Percentiles rank a stretch among this genome's conserved stretches.
Conservation (phyloP, 2,888 invertebrate species). For the Chrysolina haemoptera region DNA sequence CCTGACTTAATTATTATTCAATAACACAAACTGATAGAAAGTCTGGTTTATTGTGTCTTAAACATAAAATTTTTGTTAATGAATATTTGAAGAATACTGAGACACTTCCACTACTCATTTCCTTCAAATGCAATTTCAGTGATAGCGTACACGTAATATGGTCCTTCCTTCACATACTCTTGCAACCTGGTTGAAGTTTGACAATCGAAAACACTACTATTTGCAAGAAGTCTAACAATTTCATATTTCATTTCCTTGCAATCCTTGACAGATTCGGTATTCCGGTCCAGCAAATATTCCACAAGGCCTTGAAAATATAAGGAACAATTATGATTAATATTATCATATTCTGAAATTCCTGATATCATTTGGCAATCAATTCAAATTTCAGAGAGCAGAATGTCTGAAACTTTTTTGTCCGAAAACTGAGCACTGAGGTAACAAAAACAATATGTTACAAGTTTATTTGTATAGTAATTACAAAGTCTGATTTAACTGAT, state of each 20-base stretch:
- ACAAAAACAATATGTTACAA: too few relatives aligned
- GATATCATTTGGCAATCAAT: neutral
- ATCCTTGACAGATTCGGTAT: slow-evolving; percentile 79
- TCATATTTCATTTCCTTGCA: slow-evolving; percentile 84
- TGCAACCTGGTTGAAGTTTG: slow-evolving; percentile 76
- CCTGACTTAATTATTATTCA: too few relatives aligned
- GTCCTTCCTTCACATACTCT: slow-evolving; percentile 83
- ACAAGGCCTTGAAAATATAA: slow-evolving; percentile 75
- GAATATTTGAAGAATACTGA: too few relatives aligned
- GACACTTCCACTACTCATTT: slow-evolving; percentile 58
- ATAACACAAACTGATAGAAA: too few relatives aligned
- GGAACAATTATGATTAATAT: neutral
- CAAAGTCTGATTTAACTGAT: too few relatives aligned
- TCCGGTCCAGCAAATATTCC: slow-evolving; percentile 86
- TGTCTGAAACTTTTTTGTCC: too few relatives aligned
- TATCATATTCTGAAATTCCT: too few relatives aligned
- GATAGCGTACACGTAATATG: slow-evolving; percentile 80
- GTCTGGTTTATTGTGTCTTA: too few relatives aligned
- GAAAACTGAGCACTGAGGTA: too few relatives aligned
- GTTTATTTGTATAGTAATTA: too few relatives aligned
- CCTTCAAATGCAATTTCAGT: slow-evolving; percentile 86
- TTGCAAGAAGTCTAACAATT: slow-evolving; percentile 77
- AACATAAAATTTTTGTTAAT: too few relatives aligned
- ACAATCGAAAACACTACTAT: slow-evolving; percentile 74
- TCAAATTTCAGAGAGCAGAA: neutral